Conservation (phyloP, 2,888 invertebrate genomes). For the Thyatira batis region DNA sequence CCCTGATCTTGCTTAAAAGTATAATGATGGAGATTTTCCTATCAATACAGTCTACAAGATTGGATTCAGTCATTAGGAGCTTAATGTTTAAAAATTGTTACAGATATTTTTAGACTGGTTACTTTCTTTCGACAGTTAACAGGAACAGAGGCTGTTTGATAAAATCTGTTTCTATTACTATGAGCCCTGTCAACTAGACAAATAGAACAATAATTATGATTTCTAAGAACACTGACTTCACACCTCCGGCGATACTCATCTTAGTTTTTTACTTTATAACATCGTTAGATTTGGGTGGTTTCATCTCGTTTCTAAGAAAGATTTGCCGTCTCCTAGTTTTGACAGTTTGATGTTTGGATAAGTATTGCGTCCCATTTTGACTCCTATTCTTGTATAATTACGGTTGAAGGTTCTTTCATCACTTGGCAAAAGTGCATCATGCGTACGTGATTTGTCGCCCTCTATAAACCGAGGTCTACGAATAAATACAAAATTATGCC, state of each 20-base stretch:
- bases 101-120: too few species aligned
- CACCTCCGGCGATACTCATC: constrained; percentile 68
- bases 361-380: constrained; percentile 8
- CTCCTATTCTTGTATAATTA: constrained; percentile 9
- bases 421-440: constrained; percentile 14
- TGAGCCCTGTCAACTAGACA: not conserved
- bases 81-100: too few species aligned
- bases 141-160: too few species aligned
- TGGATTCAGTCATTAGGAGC: too few species aligned
- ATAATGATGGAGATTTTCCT: too few species aligned
- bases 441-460: constrained; percentile 58
- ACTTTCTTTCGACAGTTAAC: too few species aligned
- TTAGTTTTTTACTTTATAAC: constrained; percentile 58
- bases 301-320: constrained; percentile 41
- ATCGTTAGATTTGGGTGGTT: constrained; percentile 44
- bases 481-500: constrained; percentile 63
- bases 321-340: constrained; percentile 41
- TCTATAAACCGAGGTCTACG: constrained; percentile 36
- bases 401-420: constrained; percentile 16
- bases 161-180: too few species aligned
- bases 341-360: constrained; percentile 36
- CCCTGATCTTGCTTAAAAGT: too few species aligned
- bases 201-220: constrained; percentile 4
- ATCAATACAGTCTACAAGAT: too few species aligned
- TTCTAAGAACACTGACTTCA: constrained; percentile 53